Evolutionary conservation across 2,113 vertebrate species (phyloP).

Genomic region (Fukomys damarensis): DNA sequence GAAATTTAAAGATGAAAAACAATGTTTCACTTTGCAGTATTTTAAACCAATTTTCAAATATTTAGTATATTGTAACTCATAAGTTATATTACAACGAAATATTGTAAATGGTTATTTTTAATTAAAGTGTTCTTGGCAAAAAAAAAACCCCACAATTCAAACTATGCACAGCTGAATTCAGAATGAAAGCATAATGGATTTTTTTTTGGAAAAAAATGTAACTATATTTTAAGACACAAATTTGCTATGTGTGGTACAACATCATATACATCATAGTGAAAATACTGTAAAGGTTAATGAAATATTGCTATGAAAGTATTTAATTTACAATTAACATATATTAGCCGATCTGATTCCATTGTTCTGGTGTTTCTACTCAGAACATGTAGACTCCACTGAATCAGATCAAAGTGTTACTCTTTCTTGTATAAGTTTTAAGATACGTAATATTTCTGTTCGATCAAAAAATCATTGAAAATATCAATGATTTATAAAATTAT

Average conservation of each 20-base stretch:
- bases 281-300: slow-evolving; percentile 34
- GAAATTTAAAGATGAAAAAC: slow-evolving; percentile 44
- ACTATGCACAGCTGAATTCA: not conserved
- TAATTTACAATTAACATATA: not conserved
- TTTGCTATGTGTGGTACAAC: not conserved
- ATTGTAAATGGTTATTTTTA: slow-evolving; percentile 16
- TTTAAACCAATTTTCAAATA: not conserved
- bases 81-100: slow-evolving; percentile 39
- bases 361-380: not conserved
- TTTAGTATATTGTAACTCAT: not conserved
- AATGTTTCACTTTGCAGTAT: not conserved
- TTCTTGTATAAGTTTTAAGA: slow-evolving; percentile 18
- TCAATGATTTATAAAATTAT: slow-evolving; percentile 14
- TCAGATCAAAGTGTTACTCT: not conserved
- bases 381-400: not conserved
- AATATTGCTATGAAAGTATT: slow-evolving; percentile 44
- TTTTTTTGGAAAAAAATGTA: not conserved
- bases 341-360: not conserved
- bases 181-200: not conserved
- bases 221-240: not conserved
- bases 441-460: not conserved
- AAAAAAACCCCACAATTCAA: slow-evolving; percentile 17
- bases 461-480: slow-evolving; percentile 5
- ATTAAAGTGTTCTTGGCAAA: slow-evolving; percentile 41
- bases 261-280: not conserved